Conservation (phyloP, 2,113 vertebrate species). For the Bungarus multicinctus region DNA sequence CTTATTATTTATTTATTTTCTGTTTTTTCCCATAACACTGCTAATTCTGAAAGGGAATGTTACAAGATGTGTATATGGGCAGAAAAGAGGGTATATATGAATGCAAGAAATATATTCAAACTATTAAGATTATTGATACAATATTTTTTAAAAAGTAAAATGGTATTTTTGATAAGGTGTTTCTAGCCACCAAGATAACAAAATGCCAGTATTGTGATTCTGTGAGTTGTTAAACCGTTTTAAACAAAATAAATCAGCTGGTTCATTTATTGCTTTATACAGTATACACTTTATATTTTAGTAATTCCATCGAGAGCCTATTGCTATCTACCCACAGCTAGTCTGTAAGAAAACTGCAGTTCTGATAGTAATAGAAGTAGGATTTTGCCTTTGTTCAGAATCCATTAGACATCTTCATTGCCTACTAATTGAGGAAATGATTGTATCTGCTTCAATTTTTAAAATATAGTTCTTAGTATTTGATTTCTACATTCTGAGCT, state of each 20-base stretch:
- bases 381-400: slow-evolving; percentile 36
- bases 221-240: slow-evolving; percentile 4
- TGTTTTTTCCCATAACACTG: neutral
- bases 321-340: slow-evolving; percentile 40
- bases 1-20: neutral
- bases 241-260: neutral
- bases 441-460: slow-evolving; percentile 50
- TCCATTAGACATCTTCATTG: slow-evolving; percentile 25
- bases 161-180: neutral
- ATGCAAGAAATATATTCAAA: neutral
- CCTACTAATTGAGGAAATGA: slow-evolving; percentile 43
- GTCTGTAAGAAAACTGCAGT: slow-evolving; percentile 18
- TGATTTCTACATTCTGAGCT: slow-evolving; percentile 21
- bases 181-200: slow-evolving; percentile 3
- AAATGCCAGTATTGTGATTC: neutral
- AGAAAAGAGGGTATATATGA: neutral
- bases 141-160: neutral
- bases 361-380: slow-evolving; percentile 38
- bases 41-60: neutral
- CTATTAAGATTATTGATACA: neutral
- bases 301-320: slow-evolving; percentile 22
- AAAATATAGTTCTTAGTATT: slow-evolving; percentile 33
- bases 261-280: slow-evolving; percentile 28
- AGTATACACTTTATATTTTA: slow-evolving; percentile 29
- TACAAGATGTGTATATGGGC: neutral